phyloP scores from a whole-genome alignment of 2,797 vertebrate species.

The Florisuga fusca region DNA sequence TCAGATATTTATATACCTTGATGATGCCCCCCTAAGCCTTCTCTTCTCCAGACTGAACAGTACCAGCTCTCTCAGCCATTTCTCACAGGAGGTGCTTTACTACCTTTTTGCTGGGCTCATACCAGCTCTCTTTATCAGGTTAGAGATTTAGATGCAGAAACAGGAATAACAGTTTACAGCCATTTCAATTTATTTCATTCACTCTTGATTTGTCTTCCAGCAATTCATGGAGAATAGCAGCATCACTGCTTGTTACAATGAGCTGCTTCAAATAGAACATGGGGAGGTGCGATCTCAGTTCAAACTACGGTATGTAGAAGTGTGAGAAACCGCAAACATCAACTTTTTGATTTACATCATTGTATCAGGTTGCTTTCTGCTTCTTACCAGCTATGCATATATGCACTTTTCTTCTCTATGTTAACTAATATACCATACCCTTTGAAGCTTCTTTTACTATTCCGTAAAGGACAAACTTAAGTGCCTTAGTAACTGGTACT shows the following conservation, averaged over 20 bases:
- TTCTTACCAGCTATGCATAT: background rate
- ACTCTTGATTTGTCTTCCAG: constrained; percentile 78
- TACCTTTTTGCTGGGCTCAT: background rate
- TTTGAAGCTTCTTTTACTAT: background rate
- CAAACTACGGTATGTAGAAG: constrained; percentile 90
- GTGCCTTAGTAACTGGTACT: background rate
- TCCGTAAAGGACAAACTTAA: background rate
- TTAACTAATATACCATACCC: background rate
- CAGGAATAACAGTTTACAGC: background rate
- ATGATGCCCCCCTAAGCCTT: background rate
- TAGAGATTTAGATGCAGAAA: background rate
- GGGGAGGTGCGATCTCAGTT: constrained; percentile 94
- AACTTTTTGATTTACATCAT: background rate
- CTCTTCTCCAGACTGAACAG: background rate
- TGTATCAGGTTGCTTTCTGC: background rate
- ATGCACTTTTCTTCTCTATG: background rate
- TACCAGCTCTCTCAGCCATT: background rate
- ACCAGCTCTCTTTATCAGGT: background rate
- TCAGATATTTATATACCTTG: background rate
- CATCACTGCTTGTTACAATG: constrained; percentile 92
- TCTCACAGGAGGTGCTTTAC: background rate
- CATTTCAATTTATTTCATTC: constrained; percentile 39
- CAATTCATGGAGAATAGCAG: constrained; percentile 92
- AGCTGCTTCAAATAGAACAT: constrained; percentile 92
- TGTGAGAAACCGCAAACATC: background rate